Percentiles rank a stretch among this genome's conserved stretches.
Conservation (phyloP, 1,140 invertebrate species). For the Heliconius nattereri region DNA sequence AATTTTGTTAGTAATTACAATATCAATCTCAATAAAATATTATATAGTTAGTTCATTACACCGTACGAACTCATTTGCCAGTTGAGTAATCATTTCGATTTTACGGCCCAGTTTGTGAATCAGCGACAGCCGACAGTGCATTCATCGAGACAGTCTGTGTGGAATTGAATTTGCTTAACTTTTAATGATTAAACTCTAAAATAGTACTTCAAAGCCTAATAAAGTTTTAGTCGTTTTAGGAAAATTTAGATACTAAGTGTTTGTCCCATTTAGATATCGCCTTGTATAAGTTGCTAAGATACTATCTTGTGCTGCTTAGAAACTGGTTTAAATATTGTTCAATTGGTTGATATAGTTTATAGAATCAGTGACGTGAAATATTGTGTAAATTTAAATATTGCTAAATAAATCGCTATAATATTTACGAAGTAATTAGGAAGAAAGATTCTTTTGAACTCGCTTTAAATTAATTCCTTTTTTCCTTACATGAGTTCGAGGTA, state of each 20-base stretch:
- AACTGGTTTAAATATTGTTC: neutral
- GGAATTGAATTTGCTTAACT: conserved; percentile 11
- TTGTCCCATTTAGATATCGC: neutral
- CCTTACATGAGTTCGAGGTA: too few relatives aligned
- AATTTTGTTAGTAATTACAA: neutral
- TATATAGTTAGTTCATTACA: conserved; percentile 17
- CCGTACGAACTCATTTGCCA: conserved; percentile 46
- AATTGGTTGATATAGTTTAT: neutral
- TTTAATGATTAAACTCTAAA: neutral
- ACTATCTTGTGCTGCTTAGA: neutral
- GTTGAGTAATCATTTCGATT: conserved; percentile 49
- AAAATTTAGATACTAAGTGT: neutral
- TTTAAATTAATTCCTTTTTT: too few relatives aligned
- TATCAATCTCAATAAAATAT: conserved; percentile 5
- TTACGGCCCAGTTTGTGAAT: conserved; percentile 59
- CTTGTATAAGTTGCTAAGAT: neutral
- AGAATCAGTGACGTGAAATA: too few relatives aligned
- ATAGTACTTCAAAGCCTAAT: neutral
- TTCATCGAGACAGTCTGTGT: conserved; percentile 48
- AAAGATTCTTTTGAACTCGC: too few relatives aligned
- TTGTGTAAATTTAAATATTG: too few relatives aligned
- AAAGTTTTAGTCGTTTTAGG: neutral
- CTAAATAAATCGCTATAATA: too few relatives aligned
- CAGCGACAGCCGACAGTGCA: conserved; percentile 54
- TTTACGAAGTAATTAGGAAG: too few relatives aligned